Conservation (phyloP, 1,140 invertebrate species). For the Conus ventricosus region DNA sequence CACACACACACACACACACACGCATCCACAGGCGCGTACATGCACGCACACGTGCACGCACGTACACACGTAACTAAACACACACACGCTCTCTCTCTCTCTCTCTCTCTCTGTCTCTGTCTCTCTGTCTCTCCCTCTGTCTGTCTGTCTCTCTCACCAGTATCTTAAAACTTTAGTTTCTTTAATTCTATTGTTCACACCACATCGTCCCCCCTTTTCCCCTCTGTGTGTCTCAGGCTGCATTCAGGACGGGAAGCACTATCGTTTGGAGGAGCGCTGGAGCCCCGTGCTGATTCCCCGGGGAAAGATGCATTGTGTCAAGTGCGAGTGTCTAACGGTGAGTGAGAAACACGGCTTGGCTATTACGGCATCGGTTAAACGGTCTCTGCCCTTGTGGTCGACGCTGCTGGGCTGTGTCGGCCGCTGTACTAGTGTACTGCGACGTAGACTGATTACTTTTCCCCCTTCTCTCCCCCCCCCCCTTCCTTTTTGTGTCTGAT, state of each 20-base stretch:
- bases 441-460: too few species aligned
- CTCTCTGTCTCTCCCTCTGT: background rate
- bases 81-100: background rate
- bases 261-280: conserved; percentile 9
- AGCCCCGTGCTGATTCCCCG: conserved; percentile 84
- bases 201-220: background rate
- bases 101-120: background rate
- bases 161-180: background rate
- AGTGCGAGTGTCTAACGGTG: conserved; percentile 93
- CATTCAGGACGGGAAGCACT: background rate
- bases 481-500: too few species aligned
- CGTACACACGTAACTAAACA: background rate
- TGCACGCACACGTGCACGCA: background rate
- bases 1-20: background rate
- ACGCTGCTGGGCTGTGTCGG: background rate
- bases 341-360: conserved; percentile 74
- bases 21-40: background rate
- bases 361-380: background rate
- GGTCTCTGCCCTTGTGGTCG: background rate
- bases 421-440: too few species aligned
- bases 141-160: background rate
- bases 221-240: background rate
- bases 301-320: conserved; percentile 93
- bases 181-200: background rate
- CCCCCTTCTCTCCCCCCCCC: too few species aligned